phyloP scores from a whole-genome alignment of 1,140 invertebrate species.

The Aradophagus sp. region DNA sequence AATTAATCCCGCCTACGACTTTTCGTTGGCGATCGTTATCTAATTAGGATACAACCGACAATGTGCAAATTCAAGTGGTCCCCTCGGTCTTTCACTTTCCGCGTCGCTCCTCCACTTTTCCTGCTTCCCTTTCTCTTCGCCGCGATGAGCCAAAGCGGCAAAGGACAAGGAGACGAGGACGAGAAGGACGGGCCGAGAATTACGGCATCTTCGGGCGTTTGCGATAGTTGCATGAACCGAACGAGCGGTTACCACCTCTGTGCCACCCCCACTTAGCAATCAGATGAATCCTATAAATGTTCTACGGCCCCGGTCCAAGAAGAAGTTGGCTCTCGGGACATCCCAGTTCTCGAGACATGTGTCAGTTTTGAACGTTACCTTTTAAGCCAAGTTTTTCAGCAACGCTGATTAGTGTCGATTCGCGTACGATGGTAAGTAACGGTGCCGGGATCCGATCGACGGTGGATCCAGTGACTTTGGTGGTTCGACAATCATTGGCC shows the following conservation, averaged over 20 bases:
- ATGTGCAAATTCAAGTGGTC: constrained; percentile 16
- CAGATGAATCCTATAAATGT: constrained; percentile 75
- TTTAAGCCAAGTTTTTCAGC: constrained; percentile 21
- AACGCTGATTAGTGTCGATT: constrained; percentile 37
- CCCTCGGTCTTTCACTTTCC: constrained; percentile 51
- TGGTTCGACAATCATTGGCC: too few species aligned
- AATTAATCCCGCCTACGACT: too few species aligned
- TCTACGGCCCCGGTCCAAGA: constrained; percentile 63
- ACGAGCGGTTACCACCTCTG: constrained; percentile 55
- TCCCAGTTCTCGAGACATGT: constrained; percentile 68
- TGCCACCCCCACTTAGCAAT: constrained; percentile 61
- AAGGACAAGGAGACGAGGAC: constrained; percentile 27
- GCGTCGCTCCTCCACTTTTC: constrained; percentile 48
- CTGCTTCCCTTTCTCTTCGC: constrained; percentile 53
- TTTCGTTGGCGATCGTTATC: constrained; percentile 1
- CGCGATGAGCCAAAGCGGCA: constrained; percentile 43
- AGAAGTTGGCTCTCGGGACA: constrained; percentile 72
- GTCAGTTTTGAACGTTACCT: constrained; percentile 61
- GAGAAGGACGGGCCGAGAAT: constrained; percentile 56
- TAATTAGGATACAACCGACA: constrained; percentile 4
- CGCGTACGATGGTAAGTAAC: constrained; percentile 68
- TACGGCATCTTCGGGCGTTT: constrained; percentile 69
- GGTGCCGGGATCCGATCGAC: constrained; percentile 34
- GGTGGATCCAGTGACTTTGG: too few species aligned
- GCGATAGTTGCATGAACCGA: constrained; percentile 68